Conservation (phyloP, 2,888 invertebrate species). For the Drosophila fulvimacula region DNA sequence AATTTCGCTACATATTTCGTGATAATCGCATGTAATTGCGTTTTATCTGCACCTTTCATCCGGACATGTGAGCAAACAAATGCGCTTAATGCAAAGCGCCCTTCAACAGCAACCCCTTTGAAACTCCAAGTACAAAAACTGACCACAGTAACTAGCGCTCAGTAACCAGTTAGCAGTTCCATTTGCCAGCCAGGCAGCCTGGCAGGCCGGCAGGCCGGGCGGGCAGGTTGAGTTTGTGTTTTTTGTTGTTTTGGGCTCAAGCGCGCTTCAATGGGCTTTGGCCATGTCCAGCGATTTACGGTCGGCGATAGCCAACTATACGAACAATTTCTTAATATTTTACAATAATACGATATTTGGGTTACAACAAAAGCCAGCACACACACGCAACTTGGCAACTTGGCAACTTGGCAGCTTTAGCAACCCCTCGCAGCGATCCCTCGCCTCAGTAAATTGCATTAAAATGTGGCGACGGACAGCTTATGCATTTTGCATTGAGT, state of each 20-base stretch:
- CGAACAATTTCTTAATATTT: conserved; percentile 67
- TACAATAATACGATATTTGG: conserved; percentile 69
- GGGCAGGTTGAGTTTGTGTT: background rate
- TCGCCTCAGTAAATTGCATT: conserved; percentile 68
- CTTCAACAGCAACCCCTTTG: conserved; percentile 49
- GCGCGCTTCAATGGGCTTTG: conserved; percentile 75
- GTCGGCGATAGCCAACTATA: conserved; percentile 75
- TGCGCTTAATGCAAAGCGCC: conserved; percentile 61
- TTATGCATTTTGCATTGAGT: conserved; percentile 62
- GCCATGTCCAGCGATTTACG: conserved; percentile 69
- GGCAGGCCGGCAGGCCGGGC: background rate
- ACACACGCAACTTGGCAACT: conserved; percentile 27
- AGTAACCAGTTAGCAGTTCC: conserved; percentile 29
- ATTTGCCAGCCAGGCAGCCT: conserved; percentile 8
- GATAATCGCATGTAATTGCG: conserved; percentile 84
- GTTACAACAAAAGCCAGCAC: conserved; percentile 59
- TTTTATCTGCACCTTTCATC: conserved; percentile 84
- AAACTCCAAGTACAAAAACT: conserved; percentile 15
- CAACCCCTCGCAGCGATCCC: conserved; percentile 38
- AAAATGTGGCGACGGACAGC: conserved; percentile 72
- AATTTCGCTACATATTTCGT: conserved; percentile 80
- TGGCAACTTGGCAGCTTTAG: conserved; percentile 52
- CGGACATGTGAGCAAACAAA: conserved; percentile 83
- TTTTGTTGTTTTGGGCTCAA: conserved; percentile 33
- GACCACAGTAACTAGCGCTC: conserved; percentile 46